Conservation (phyloP, 2,113 vertebrate genomes). For the Paramormyrops kingsleyae region DNA sequence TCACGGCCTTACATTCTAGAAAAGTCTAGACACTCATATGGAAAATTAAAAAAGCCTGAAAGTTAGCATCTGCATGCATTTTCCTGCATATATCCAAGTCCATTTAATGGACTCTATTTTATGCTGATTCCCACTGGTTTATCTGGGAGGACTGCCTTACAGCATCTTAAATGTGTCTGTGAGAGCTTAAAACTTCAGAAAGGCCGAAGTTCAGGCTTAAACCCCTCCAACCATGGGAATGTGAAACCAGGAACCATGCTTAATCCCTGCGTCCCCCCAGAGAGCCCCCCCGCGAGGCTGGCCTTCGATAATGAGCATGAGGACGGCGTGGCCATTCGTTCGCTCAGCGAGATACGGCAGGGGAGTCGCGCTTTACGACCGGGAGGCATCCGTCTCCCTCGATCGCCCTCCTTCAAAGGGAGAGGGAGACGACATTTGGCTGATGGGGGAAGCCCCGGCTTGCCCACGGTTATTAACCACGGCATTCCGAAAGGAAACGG, state of each 20-base stretch:
- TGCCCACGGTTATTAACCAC: neutral
- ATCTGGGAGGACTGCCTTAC: neutral
- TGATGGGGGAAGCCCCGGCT: neutral
- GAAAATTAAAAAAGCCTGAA: neutral
- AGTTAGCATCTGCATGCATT: neutral
- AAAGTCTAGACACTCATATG: neutral
- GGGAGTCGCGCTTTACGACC: neutral
- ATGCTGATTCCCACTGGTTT: neutral
- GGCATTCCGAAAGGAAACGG: neutral
- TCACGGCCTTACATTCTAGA: neutral
- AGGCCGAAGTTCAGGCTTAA: conserved; percentile 17
- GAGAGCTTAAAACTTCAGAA: conserved; percentile 23
- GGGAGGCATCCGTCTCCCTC: neutral
- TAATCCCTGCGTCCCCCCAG: conserved; percentile 34
- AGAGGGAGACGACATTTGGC: neutral
- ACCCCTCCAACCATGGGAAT: conserved; percentile 28
- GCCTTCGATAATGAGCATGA: neutral
- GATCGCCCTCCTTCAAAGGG: neutral
- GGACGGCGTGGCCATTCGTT: neutral
- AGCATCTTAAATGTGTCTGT: neutral
- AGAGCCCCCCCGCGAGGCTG: conserved; percentile 9
- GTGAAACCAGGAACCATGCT: conserved; percentile 34
- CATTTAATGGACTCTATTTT: neutral
- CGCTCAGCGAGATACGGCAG: neutral
- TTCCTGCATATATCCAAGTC: neutral